Conservation (phyloP, 2,888 invertebrate genomes). For the Tetanocera ferruginea region DNA sequence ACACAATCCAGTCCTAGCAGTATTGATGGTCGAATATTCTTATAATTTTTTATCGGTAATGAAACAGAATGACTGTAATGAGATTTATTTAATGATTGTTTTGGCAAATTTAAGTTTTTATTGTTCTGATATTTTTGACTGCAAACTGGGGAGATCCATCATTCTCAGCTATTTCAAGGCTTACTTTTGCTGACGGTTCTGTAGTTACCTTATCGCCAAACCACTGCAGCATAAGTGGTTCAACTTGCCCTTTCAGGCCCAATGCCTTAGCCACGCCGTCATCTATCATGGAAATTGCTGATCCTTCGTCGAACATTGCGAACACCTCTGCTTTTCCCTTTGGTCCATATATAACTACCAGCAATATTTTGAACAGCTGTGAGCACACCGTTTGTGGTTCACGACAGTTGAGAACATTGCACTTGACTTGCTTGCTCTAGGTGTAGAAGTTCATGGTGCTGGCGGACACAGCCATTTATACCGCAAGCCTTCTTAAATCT, state of each 20-base stretch:
- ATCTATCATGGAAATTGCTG: slow-evolving; percentile 35
- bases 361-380: too few species aligned
- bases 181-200: background rate
- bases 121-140: background rate
- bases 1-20: background rate
- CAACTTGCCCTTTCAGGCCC: slow-evolving; percentile 37
- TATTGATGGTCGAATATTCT: background rate
- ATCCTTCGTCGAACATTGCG: slow-evolving; percentile 44
- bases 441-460: too few species aligned
- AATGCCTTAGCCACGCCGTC: slow-evolving; percentile 24
- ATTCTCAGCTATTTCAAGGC: background rate
- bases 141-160: background rate
- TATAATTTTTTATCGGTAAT: background rate
- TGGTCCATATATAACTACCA: too few species aligned
- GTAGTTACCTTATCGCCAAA: background rate
- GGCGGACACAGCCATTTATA: too few species aligned
- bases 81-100: background rate
- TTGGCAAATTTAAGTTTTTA: background rate
- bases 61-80: background rate
- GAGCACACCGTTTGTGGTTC: too few species aligned
- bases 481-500: background rate
- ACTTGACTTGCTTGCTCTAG: too few species aligned
- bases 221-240: slow-evolving; percentile 35
- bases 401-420: too few species aligned
- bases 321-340: slow-evolving; percentile 8